Evolutionary conservation across 2,113 vertebrate species (phyloP).

Genomic region (Isurus oxyrinchus): DNA sequence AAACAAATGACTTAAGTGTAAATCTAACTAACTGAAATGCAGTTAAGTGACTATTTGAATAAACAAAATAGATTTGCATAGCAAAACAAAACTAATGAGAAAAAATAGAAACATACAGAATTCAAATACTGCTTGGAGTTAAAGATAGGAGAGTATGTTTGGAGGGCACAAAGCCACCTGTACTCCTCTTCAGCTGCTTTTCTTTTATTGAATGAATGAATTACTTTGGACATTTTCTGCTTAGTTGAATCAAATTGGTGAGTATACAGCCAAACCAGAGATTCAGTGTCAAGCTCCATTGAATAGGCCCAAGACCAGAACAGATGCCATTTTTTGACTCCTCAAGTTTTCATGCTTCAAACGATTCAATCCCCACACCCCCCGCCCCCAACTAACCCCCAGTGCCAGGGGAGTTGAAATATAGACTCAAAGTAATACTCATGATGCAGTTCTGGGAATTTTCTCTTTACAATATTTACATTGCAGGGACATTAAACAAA

Average conservation of each 20-base stretch:
- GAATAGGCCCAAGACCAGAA: constrained; percentile 48
- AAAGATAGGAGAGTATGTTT: background rate
- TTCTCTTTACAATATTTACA: constrained; percentile 39
- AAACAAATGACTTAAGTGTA: constrained; percentile 60
- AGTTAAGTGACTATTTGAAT: constrained; percentile 47
- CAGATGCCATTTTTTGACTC: constrained; percentile 48
- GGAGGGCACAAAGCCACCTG: background rate
- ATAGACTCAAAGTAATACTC: constrained; percentile 25
- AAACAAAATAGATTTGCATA: constrained; percentile 62
- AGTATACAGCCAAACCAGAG: constrained; percentile 55
- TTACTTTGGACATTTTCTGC: background rate
- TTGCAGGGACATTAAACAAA: constrained; percentile 47
- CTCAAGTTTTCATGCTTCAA: constrained; percentile 41
- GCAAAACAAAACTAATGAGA: constrained; percentile 55
- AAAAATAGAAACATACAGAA: constrained; percentile 39
- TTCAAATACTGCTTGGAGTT: constrained; percentile 27
- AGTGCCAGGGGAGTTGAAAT: constrained; percentile 37
- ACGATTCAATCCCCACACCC: constrained; percentile 36
- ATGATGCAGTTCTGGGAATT: constrained; percentile 38
- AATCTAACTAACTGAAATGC: constrained; percentile 57
- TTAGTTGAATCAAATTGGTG: constrained; percentile 43
- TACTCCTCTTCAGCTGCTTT: background rate
- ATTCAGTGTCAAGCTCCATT: constrained; percentile 46
- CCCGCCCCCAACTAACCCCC: constrained; percentile 31
- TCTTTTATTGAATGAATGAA: constrained; percentile 5